phyloP scores from a whole-genome alignment of 2,888 invertebrate species.

The Chalcis sispes region DNA sequence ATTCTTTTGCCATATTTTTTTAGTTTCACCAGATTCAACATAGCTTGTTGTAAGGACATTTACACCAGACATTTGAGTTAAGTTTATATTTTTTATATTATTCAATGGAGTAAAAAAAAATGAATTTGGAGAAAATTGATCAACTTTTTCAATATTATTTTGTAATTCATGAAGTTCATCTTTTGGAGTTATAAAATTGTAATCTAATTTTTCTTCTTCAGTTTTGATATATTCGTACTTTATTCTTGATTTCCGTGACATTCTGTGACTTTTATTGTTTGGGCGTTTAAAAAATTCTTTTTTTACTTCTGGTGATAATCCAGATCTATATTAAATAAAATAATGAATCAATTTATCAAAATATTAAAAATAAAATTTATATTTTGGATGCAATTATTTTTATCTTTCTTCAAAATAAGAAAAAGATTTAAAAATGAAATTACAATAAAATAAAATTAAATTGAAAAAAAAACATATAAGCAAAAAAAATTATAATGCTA shows the following conservation, averaged over 20 bases:
- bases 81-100: neutral
- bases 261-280: neutral
- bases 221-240: slow-evolving; percentile 26
- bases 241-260: slow-evolving; percentile 9
- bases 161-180: neutral
- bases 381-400: neutral
- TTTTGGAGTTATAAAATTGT: neutral
- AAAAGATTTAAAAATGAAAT: no score
- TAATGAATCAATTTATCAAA: no score
- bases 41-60: neutral
- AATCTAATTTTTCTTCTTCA: slow-evolving; percentile 6
- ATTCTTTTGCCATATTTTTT: neutral
- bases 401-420: no score
- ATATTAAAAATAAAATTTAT: no score
- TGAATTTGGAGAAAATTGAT: neutral
- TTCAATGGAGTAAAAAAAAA: neutral
- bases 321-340: slow-evolving; percentile 27
- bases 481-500: no score
- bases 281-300: slow-evolving; percentile 30
- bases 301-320: slow-evolving; percentile 39
- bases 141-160: neutral
- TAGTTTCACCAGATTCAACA: no score
- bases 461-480: no score
- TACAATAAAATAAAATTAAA: no score
- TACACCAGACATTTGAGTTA: slow-evolving; percentile 8